phyloP scores from a whole-genome alignment of 2,888 invertebrate species.

The Orthosia gracilis region DNA sequence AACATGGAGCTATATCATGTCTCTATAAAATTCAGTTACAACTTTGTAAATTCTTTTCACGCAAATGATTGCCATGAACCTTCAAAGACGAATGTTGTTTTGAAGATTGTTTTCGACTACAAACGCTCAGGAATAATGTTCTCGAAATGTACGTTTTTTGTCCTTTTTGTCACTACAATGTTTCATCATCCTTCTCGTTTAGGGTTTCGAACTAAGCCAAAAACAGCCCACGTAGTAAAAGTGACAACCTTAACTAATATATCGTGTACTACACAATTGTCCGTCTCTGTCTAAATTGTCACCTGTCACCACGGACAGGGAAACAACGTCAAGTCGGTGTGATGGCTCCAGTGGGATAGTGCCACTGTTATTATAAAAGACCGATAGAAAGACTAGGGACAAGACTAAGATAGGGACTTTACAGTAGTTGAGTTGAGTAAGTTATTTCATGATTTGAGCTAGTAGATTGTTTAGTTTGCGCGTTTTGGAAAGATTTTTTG shows the following conservation, averaged over 20 bases:
- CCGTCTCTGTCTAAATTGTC: slow-evolving; percentile 37
- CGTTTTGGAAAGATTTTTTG: neutral
- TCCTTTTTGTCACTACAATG: neutral
- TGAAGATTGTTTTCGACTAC: neutral
- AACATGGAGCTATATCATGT: no score
- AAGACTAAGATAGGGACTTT: no score
- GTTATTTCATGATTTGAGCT: slow-evolving; percentile 29
- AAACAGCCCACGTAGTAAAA: neutral
- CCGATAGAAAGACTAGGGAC: no score
- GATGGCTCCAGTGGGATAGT: slow-evolving; percentile 20
- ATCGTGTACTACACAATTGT: slow-evolving; percentile 28
- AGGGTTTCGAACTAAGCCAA: neutral
- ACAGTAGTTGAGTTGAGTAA: neutral
- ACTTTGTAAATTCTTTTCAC: neutral
- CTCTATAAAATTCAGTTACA: neutral
- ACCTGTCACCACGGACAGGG: slow-evolving; percentile 42
- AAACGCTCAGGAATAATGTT: neutral
- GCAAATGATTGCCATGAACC: no score
- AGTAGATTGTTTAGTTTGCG: slow-evolving; percentile 21
- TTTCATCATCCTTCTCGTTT: neutral
- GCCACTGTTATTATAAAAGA: slow-evolving; percentile 8
- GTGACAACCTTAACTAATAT: slow-evolving; percentile 42
- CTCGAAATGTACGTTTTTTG: no score
- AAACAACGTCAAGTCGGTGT: slow-evolving; percentile 12
- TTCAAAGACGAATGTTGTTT: no score